Evolutionary conservation across 92 coral and sea anemone genomes (phyloP), one percentile per base, ranked within the genome.

Genomic region (Metridium senile): DNA sequence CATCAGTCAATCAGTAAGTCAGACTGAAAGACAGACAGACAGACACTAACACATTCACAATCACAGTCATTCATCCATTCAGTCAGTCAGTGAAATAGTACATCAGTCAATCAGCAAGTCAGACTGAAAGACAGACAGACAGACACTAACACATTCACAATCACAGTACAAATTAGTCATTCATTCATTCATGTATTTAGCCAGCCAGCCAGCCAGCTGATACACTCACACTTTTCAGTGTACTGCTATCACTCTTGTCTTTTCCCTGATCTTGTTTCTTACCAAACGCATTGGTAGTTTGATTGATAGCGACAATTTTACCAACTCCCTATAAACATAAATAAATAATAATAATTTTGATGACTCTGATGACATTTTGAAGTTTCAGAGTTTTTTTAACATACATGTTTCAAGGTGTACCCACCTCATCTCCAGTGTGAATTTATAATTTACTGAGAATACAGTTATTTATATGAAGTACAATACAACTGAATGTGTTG

Each of bases 221-320:
- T 19, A 1, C 11, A 18, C 25, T 71, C 52, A 71, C 76, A 52
- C 65, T 52, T 33, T 71, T 71, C 16, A 71, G 64, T 52, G 76
- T 13, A 19, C 26, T 30, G 7, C 21, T 25, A 26, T 58, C n/a
- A 11, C 34, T 49, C 25, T 70, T 49, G 23, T 34, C 34, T 27
- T 51, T 21, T 49, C 65, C 49, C 20, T 28, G 0, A 25, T n/a
- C 51, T 58, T 20, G 0, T 34, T 1, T 71, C 25, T 19, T 33
- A 25, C 35, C 0, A 25, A 45, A 20, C 29, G 22, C 16, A 39
- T 25, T 71, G 11, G 76, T 52, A 23, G 76, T 59, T 52, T 71
- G 53, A 23, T 71, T 71, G 46, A 71, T 53, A 18, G 25, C 54
- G 19, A 71, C 76, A 9, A 71, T 28, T 58, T 71, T 71, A 4